These are phyloP conservation scores for Ameiurus melas DNA, from an alignment of 2,113 vertebrate species.

Conservation along the genomic window DNA sequence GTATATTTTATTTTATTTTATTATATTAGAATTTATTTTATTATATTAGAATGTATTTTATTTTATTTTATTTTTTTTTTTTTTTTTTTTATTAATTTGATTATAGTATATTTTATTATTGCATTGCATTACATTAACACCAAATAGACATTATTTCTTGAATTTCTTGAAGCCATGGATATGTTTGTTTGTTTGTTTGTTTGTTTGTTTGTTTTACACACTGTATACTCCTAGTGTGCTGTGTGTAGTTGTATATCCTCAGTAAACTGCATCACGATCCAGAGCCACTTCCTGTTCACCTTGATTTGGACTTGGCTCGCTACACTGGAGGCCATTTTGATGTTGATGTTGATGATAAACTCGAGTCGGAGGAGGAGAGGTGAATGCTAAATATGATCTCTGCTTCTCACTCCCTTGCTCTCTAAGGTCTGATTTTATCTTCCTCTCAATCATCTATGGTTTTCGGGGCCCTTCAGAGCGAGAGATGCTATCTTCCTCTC, in stretches of 20 bases:
- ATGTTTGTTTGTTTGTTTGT: too few relatives aligned
- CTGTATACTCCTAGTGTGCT: too few relatives aligned
- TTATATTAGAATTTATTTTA: too few relatives aligned
- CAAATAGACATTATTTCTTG: too few relatives aligned
- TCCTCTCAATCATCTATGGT: constrained; percentile 28
- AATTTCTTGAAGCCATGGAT: too few relatives aligned
- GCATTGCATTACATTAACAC: too few relatives aligned
- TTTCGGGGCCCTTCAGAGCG: constrained; percentile 14
- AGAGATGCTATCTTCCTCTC: constrained; percentile 35
- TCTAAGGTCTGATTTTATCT: constrained; percentile 28
- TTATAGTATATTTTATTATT: too few relatives aligned
- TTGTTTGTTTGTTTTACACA: too few relatives aligned
- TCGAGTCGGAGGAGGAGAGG: constrained; percentile 43
- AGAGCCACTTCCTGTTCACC: constrained; percentile 2
- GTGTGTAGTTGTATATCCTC: neutral
- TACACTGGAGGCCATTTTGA: constrained; percentile 26
- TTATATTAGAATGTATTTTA: too few relatives aligned
- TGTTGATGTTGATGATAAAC: constrained; percentile 35
- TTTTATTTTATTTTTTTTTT: too few relatives aligned
- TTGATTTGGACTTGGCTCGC: constrained; percentile 9
- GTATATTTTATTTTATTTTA: too few relatives aligned
- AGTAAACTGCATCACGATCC: neutral
- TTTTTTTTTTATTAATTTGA: too few relatives aligned
- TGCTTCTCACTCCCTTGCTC: neutral
- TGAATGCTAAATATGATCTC: constrained; percentile 42